phyloP scores from a whole-genome alignment of 2,888 invertebrate genomes.

The Patella caerulea region DNA sequence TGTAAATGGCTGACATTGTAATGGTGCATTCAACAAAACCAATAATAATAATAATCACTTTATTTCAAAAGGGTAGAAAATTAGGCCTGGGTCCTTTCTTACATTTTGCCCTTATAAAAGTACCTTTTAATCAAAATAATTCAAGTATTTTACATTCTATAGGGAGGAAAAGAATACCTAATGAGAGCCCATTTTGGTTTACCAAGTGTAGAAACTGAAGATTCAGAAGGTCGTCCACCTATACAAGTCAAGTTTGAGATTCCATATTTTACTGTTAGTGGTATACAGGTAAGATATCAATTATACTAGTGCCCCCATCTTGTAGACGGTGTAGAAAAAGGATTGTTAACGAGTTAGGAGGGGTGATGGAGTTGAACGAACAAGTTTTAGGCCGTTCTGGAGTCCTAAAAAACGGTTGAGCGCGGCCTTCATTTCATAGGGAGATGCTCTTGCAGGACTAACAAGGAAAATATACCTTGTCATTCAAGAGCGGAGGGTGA shows the following conservation, averaged over 20 bases:
- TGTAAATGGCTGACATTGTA: too few relatives aligned
- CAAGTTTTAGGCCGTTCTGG: neutral
- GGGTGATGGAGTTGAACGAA: neutral
- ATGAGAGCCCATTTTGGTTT: constrained; percentile 98
- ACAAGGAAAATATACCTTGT: too few relatives aligned
- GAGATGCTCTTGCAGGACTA: neutral
- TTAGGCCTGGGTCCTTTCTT: too few relatives aligned
- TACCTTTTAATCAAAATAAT: neutral
- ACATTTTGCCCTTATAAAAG: too few relatives aligned
- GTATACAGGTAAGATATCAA: constrained; percentile 84
- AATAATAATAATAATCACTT: too few relatives aligned
- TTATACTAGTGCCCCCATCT: too few relatives aligned
- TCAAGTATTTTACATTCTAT: constrained; percentile 20
- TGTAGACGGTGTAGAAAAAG: too few relatives aligned
- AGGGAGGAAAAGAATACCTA: constrained; percentile 96
- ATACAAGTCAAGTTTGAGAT: constrained; percentile 99
- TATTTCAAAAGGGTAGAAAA: too few relatives aligned
- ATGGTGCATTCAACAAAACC: too few relatives aligned
- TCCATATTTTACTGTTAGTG: constrained; percentile 98
- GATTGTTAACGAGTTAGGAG: neutral
- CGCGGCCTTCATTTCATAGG: too few relatives aligned
- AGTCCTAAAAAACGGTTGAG: neutral
- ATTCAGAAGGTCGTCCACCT: constrained; percentile 95
- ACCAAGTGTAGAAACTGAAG: constrained; percentile 95
- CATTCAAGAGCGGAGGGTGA: too few relatives aligned